These are phyloP conservation scores for Diadumene lineata DNA, from an alignment of 92 coral and sea anemone genomes.

Conservation along the genomic window DNA sequence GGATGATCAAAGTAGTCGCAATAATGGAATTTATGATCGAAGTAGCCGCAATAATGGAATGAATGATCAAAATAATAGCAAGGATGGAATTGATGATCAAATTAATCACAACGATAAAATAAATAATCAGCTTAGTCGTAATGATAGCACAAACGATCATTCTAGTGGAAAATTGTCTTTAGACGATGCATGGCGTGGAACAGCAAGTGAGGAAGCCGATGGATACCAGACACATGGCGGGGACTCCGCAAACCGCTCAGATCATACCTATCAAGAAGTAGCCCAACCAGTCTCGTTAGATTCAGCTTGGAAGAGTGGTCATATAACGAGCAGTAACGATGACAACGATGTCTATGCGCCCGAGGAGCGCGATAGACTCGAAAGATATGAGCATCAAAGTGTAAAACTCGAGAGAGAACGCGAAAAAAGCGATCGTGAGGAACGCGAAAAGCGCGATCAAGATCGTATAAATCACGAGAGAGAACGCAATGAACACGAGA, in stretches of 20 bases:
- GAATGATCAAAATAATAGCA: too few relatives aligned
- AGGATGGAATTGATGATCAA: too few relatives aligned
- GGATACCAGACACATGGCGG: constrained; percentile 20
- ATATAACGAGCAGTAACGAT: background rate
- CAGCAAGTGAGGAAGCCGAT: background rate
- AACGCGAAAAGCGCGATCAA: background rate
- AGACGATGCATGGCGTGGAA: constrained; percentile 30
- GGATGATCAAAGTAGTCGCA: background rate
- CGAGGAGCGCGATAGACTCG: constrained; percentile 1
- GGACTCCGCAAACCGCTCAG: constrained; percentile 1
- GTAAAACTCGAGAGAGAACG: constrained; percentile 31
- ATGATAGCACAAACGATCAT: background rate
- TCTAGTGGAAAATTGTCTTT: constrained; percentile 13
- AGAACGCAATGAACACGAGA: background rate
- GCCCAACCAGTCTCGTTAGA: constrained; percentile 28
- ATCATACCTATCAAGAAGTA: constrained; percentile 1
- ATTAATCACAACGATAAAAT: constrained; percentile 2
- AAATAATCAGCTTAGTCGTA: background rate
- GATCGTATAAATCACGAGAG: constrained; percentile 24
- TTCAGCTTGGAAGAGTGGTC: constrained; percentile 41
- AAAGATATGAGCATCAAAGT: background rate
- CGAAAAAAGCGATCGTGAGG: constrained; percentile 1
- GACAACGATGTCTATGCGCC: background rate
- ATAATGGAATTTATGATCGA: too few relatives aligned
- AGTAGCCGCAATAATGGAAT: too few relatives aligned